Conservation (phyloP, 2,888 invertebrate genomes). For the Tineola bisselliella region DNA sequence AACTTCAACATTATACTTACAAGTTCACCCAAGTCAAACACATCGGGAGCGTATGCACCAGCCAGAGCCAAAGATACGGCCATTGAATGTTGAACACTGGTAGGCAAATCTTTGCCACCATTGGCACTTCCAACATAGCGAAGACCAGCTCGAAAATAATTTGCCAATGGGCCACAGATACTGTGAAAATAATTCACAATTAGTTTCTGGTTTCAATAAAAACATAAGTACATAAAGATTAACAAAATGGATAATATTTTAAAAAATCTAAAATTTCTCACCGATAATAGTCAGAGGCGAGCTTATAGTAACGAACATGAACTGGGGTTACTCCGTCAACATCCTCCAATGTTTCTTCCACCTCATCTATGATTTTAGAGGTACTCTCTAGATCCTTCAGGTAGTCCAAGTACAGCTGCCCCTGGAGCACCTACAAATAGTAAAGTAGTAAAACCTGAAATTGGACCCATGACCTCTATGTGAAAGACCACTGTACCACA, state of each 20-base stretch:
- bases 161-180: conserved; percentile 87
- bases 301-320: conserved; percentile 92
- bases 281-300: conserved; percentile 92
- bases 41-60: conserved; percentile 91
- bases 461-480: too few relatives aligned
- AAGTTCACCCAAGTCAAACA: conserved; percentile 97
- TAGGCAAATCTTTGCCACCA: conserved; percentile 37
- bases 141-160: conserved; percentile 94
- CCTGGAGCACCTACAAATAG: conserved; percentile 84
- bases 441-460: too few relatives aligned
- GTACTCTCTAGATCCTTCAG: conserved; percentile 81
- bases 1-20: conserved; percentile 59
- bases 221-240: too few relatives aligned
- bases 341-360: conserved; percentile 85
- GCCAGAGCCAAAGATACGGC: conserved; percentile 94
- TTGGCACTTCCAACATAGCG: conserved; percentile 71
- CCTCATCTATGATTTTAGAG: conserved; percentile 87
- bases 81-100: conserved; percentile 32
- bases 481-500: not conserved
- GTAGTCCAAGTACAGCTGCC: conserved; percentile 81
- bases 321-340: conserved; percentile 93
- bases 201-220: too few relatives aligned
- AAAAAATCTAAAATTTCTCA: conserved; percentile 22
- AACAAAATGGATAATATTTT: too few relatives aligned
- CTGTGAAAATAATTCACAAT: conserved; percentile 27